Base-by-base conservation (phyloP, 2,888 invertebrate genomes). In the Gibbula magus region DNA sequence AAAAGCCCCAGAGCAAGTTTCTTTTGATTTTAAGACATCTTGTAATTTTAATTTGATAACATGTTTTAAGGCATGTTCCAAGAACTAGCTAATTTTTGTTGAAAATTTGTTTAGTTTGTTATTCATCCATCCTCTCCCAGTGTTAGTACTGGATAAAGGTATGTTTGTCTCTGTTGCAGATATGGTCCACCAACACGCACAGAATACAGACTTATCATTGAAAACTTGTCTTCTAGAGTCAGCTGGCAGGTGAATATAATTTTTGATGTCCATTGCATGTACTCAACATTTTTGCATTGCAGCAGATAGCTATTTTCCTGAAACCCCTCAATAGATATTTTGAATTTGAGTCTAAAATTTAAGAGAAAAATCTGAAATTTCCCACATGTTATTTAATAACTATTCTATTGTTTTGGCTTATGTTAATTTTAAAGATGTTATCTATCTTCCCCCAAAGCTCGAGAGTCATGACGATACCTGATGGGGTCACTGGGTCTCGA, bases 101-200 rank as follows among this genome's bases (percentile, higher is more conserved):
- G 56, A 25, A 25, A 56, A 20, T 29, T 1, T 56, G 54, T 25
- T 56, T 1, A 7, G 5, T 56, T 8, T 8, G n/a, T 8, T 20
- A 7, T n/a, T n/a, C n/a, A n/a, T n/a, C n/a, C n/a, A n/a, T 10
- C 20, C n/a, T 56, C 25, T n/a, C 3, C 1, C 25, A 20, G 20
- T 18, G 7, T 20, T 29, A 8, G 20, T 7, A 25, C 20, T 10
- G 20, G 56, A 25, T 45, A 25, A 75, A 75, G 22, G n/a, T 3
- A 25, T 75, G 20, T n/a, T 51, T 75, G 4, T 0, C n/a, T 73
- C 25, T 52, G 16, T 32, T 20, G 53, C 94, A 98, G 98, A 94
- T 99, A 98, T 93, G 99, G 99, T 85, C 98, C 99, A 89, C 99
- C 99, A 79, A 97, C 97, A 88, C 96, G 99, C 91, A 99, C 99